Conservation (phyloP, 1,140 invertebrate genomes). For the Leptoteleia sp. region DNA sequence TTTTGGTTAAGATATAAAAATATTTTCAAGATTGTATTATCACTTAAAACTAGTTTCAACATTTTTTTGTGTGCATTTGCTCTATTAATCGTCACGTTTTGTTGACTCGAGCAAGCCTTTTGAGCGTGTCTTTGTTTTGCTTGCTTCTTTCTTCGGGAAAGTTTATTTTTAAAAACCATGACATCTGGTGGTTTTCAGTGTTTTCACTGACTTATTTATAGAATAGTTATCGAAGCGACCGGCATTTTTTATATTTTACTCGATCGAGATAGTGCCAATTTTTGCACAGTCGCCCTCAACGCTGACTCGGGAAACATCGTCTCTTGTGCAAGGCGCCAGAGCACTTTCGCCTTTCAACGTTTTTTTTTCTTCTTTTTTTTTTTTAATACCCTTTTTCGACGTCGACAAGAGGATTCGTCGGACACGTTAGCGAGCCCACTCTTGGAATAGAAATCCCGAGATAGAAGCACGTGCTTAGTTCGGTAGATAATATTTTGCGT, state of each 20-base stretch:
- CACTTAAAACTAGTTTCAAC: no score
- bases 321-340: conserved; percentile 40
- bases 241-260: conserved; percentile 10
- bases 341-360: conserved; percentile 46
- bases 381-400: conserved; percentile 35
- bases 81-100: no score
- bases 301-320: conserved; percentile 47
- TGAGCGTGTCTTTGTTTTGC: background rate
- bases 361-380: no score
- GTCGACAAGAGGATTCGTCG: conserved; percentile 46
- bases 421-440: conserved; percentile 45
- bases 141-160: conserved; percentile 3
- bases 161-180: conserved; percentile 23
- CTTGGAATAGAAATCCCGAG: conserved; percentile 66
- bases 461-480: conserved; percentile 55
- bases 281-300: conserved; percentile 38
- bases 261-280: conserved; percentile 35
- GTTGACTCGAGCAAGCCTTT: background rate
- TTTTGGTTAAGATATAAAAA: no score
- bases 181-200: conserved; percentile 26
- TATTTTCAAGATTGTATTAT: no score
- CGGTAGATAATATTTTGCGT: background rate
- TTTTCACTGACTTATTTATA: conserved; percentile 20
- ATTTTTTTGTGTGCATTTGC: no score
- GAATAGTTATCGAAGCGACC: conserved; percentile 15